Base-by-base conservation (phyloP, 1,140 invertebrate genomes). In the Drosophila repleta region DNA sequence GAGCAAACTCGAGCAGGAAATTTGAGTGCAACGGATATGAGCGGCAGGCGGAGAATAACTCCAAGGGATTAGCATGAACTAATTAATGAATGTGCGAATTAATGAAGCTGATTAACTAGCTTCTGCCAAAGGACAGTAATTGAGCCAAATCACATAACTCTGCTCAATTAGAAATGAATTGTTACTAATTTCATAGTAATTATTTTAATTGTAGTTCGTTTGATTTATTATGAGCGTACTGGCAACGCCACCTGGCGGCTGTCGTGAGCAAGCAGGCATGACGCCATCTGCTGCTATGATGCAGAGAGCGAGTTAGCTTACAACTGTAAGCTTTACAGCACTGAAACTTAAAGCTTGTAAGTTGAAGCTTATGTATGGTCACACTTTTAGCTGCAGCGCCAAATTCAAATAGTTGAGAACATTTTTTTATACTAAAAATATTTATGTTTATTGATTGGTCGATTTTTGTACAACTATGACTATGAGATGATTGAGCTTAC, bases 401-500 rank as follows among this genome's bases (percentile, higher is more conserved):
- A 10, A 4, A 21, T 48, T 41, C 13, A 18, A 57, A 57, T 5
- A 35, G 32, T 35, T 0, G 4, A 29, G 1, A 6, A 1, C 3
- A 29, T 13, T 35, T 35, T 35, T 10, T n/a, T 24, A n/a, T 35
- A 24, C 56, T 62, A 24, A 45, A 45, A 62, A 11, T 62, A 62
- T 51, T 51, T 62, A 11, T 62, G 52, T 51, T 51, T 62, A 51
- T 61, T 61, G 55, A 46, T 60, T 67, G 29, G 32, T 56, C 35
- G 51, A 69, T n/a, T 17, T 62, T 62, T 74, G 17, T 74, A 74
- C 49, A 68, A 69, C 71, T 74, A 74, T 74, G 57, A 74, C 72
- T 74, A 74, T 74, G 72, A 74, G 72, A 74, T 74, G 65, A 74
- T 69, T 45, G n/a, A 7, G n/a, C 57, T 69, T 70, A 69, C 8